Evolutionary conservation across 2,113 vertebrate genomes (phyloP), one percentile per base, ranked within the genome.

Genomic region (Nibea albiflora): DNA sequence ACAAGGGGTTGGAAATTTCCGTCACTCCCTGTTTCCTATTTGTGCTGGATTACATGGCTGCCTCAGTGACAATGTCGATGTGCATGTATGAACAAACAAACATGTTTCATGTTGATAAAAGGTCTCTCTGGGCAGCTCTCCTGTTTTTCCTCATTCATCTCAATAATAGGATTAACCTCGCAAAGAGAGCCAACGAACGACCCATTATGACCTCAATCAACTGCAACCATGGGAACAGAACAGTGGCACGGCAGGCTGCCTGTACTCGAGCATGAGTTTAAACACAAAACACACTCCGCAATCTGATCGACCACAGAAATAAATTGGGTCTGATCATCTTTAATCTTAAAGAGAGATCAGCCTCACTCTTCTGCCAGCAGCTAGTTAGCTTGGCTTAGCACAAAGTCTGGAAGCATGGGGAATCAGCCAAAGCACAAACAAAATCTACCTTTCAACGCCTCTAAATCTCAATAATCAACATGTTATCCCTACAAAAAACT

Each of bases 131-230:
- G 14, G 19, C 31, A 10, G 8, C 11, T 69, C 54, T 79, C 17
- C 42, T 50, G 11, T 52, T 54, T 39, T 76, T 54, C 19, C 35
- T 50, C 19, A 73, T 52, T 67, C 20, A 44, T 4, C 24, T 69
- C 47, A 76, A 52, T 64, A 53, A 73, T 22, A 65, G 47, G 5
- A 52, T 66, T 70, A 50, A 56, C 71, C 58, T 84, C 58, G 10
- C 8, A 57, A 44, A 67, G 16, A 71, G 56, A 11, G 19, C 12
- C 50, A 57, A 28, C 28, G 6, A 67, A 62, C 4, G 7, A 49
- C 16, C 11, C 15, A 57, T 56, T 69, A 63, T 28, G 26, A 57
- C 1, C 24, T 28, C 1, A 72, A 39, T 58, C 3, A 50, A 57
- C 8, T 24, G 54, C 28, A 64, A 31, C 42, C 47, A 46, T 17